Conservation (phyloP, 2,888 invertebrate species). For the Leptopilina syphax region DNA sequence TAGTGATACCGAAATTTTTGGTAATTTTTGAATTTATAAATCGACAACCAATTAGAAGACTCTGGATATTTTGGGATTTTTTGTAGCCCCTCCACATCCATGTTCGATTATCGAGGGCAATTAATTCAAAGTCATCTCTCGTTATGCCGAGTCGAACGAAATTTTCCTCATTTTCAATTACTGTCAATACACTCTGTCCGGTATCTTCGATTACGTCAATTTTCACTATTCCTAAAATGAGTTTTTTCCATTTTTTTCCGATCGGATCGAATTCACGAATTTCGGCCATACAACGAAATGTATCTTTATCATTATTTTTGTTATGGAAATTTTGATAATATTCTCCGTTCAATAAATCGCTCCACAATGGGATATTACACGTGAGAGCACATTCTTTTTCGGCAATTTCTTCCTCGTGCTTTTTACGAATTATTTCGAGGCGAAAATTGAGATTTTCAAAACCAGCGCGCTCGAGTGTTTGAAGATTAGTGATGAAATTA, state of each 20-base stretch:
- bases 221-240: conserved; percentile 7
- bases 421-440: background rate
- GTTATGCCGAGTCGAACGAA: background rate
- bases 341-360: conserved; percentile 13
- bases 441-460: conserved; percentile 28
- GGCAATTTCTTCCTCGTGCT: background rate
- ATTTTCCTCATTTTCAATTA: conserved; percentile 9
- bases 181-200: conserved; percentile 7
- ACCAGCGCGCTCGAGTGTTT: background rate
- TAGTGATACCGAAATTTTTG: background rate
- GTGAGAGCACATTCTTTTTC: conserved; percentile 8
- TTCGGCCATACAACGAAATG: conserved; percentile 5
- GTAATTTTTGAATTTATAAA: conserved; percentile 21
- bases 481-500: background rate
- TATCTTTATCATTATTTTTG: background rate
- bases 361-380: background rate
- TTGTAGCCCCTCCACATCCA: conserved; percentile 34
- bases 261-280: conserved; percentile 1
- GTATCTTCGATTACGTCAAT: background rate
- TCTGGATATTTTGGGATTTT: background rate
- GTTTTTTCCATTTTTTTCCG: background rate
- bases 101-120: conserved; percentile 6
- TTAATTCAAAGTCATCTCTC: conserved; percentile 13
- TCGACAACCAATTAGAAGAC: conserved; percentile 25
- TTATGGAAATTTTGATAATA: conserved; percentile 22